Base-by-base conservation (phyloP, 2,113 vertebrate species). In the Xiphophorus couchianus region DNA sequence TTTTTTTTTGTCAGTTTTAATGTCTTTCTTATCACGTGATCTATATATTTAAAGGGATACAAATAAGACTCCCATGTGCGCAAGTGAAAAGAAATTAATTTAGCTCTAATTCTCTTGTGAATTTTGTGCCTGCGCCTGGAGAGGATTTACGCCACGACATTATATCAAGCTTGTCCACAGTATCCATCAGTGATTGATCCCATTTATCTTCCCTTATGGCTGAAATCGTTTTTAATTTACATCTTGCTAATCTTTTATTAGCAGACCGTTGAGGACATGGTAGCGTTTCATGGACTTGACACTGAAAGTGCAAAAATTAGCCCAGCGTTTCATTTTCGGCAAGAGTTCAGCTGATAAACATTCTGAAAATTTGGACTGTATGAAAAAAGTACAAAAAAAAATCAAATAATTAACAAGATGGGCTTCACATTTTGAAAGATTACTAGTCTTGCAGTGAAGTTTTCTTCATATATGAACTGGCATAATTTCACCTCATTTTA, bases 191-290 rank as follows among this genome's bases (percentile, higher is more conserved):
- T 90, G 82, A 92, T 84, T 80, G 86, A 90, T 91, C 39, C 85
- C 69, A 69, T 9, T 73, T 84, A 86, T 85, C 82, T 74, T 37
- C 77, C 62, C 74, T 84, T 82, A 69, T 73, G 86, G 84, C 85
- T 85, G 82, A 79, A 86, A 91, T 51, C 73, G 66, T 66, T 79
- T 37, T 82, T 84, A 84, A 91, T 88, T 90, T 88, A 89, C 82
- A 87, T 83, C 86, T 85, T 84, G 84, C 85, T 90, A 84, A 86
- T 88, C 83, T 87, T 87, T 86, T 33, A 69, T 72, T 58, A 67
- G 70, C 4, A 39, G 1, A 54, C 78, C 51, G 1, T 11, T 54
- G 39, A 33, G 73, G 62, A 67, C 37, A 27, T 13, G 17, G 27
- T 54, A 42, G 27, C 25, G 17, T 25, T 80, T 77, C 39, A 70